Percentiles rank a stretch among this genome's conserved stretches.
Evolutionary conservation across 2,888 invertebrate species (phyloP).

Genomic region (Xylophagus ater): DNA sequence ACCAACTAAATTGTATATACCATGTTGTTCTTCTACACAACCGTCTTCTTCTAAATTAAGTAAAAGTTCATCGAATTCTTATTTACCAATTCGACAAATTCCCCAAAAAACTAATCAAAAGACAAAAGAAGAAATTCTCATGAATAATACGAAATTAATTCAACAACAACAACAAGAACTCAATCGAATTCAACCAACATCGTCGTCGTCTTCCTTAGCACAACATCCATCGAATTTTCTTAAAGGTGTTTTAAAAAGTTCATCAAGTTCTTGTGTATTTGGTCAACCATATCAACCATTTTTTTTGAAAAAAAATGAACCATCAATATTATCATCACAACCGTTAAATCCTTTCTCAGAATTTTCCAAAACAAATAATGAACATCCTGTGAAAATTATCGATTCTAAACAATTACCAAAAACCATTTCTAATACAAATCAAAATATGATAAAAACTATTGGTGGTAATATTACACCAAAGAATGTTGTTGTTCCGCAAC

Average conservation of each 20-base stretch:
- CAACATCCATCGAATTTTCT: not conserved
- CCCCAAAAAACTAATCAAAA: conserved; percentile 13
- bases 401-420: too few relatives aligned
- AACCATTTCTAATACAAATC: too few relatives aligned
- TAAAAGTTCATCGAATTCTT: conserved; percentile 37
- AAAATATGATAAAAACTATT: too few relatives aligned
- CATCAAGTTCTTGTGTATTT: conserved; percentile 37
- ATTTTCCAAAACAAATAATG: too few relatives aligned
- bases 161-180: conserved; percentile 16
- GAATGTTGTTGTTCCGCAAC: too few relatives aligned
- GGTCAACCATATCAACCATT: conserved; percentile 24
- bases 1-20: conserved; percentile 34
- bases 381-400: too few relatives aligned
- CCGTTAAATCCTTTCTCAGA: too few relatives aligned
- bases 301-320: conserved; percentile 17
- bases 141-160: conserved; percentile 8
- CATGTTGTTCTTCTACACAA: conserved; percentile 36
- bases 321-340: too few relatives aligned
- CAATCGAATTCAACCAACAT: not conserved
- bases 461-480: too few relatives aligned
- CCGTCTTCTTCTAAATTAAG: conserved; percentile 32
- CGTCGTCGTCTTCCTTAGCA: not conserved
- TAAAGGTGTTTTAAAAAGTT: conserved; percentile 31
- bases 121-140: conserved; percentile 13
- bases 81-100: conserved; percentile 22